Conservation (phyloP, 2,113 vertebrate genomes). For the Panthera tigris region DNA sequence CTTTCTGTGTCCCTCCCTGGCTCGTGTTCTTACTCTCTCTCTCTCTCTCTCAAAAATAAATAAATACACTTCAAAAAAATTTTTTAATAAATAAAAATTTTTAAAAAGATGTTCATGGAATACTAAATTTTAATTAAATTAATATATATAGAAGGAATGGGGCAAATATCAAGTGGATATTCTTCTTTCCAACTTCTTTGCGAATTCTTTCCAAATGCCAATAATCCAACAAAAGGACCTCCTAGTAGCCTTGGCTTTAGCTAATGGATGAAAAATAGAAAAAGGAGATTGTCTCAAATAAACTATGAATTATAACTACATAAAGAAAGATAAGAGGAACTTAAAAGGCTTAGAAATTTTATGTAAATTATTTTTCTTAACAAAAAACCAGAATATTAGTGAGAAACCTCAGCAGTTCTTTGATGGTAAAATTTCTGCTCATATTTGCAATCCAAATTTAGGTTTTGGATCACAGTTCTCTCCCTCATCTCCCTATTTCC, state of each 20-base stretch:
- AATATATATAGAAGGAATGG: neutral
- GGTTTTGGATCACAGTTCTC: neutral
- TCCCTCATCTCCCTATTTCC: neutral
- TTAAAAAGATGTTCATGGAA: neutral
- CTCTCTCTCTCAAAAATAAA: too few relatives aligned
- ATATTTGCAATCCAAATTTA: constrained; percentile 7
- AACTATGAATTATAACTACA: constrained; percentile 23
- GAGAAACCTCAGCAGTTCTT: neutral
- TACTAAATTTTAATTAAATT: neutral
- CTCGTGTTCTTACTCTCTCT: too few relatives aligned
- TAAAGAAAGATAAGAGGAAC: neutral
- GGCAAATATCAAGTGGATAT: neutral
- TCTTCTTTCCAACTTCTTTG: neutral
- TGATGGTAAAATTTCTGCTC: neutral
- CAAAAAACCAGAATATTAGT: neutral
- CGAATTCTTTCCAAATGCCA: constrained; percentile 11
- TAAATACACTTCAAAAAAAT: too few relatives aligned
- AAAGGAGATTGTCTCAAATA: constrained; percentile 1
- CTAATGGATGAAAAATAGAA: neutral
- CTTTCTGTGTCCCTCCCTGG: too few relatives aligned
- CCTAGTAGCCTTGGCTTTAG: neutral
- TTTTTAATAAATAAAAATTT: too few relatives aligned
- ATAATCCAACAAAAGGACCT: neutral
- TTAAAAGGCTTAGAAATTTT: neutral
- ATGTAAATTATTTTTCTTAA: constrained; percentile 34